Evolutionary conservation across 2,888 invertebrate genomes (phyloP), one percentile per base, ranked within the genome.

Genomic region (Melieria omissa): DNA sequence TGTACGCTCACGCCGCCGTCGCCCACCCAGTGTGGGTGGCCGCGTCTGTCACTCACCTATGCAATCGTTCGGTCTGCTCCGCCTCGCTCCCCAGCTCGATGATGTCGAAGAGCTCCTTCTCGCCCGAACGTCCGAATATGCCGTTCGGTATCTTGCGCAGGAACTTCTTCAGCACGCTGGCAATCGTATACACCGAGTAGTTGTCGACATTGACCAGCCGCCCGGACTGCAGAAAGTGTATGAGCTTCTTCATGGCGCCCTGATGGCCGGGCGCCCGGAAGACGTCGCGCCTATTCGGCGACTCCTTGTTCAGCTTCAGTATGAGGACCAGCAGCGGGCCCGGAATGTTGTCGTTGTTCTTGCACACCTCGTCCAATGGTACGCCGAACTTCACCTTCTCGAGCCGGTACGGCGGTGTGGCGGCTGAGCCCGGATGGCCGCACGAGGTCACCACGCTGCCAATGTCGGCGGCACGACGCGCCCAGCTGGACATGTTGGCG

Each of bases 91-190:
- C 92, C 79, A 95, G 88, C 82, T 96, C 93, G 78, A 98, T 94
- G 69, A 97, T 93, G 76, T 93, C 91, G 87, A 99, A 97, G 73
- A 99, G 89, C 79, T 93, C 92, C 88, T 93, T 92, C 87, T 99
- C 99, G 75, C 95, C 95, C 69, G 95, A 94, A 47, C 93, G 91
- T 0, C 98, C 97, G 88, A 99, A 98, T 74, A 99, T 94, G 49
- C 99, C 99, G 72, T 96, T 97, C 14, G 98, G 98, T 81, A 99
- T 93, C 90, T 98, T 98, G 77, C 98, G 89, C 71, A 99, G 90
- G 88, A 99, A 99, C 88, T 98, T 98, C 89, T 99, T 99, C 76
- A 99, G 90, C 74, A 99, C 98, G 88, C 98, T 98, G 72, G 99
- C 98, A 83, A 99, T 97, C 44, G 99, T 99, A 88, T 98, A 98